Evolutionary conservation across 2,113 vertebrate species (phyloP), one percentile per base, ranked within the genome.

Genomic region (Gymnorhina tibicen): DNA sequence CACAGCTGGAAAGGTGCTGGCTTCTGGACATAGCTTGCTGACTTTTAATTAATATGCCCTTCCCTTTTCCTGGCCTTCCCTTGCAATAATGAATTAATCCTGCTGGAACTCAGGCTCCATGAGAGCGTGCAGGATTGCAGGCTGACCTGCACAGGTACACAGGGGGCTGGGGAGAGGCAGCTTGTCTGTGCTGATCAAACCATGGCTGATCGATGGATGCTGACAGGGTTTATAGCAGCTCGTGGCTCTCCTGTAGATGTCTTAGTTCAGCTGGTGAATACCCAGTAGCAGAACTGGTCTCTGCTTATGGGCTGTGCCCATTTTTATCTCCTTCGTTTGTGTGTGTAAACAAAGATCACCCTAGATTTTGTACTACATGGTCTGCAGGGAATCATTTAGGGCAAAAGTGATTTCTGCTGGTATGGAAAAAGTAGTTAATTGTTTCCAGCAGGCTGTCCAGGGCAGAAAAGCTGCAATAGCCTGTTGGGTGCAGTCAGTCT

Each of bases 321-420:
- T 46, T 93, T 87, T 87, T 76, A 37, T 73, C 53, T 86, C 68
- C 46, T 93, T 53, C 53, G 28, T 60, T 86, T 50, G 50, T 82
- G 44, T 56, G 5, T 53, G 44, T 50, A 55, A 93, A 89, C 77
- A 89, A 78, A 89, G 69, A 13, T 85, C 52, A 89, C 39, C 84
- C 68, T 77, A 27, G 23, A 41, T 82, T 91, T 89, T 67, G 81
- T 59, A 9, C 35, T 52, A 0, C 17, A 0, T 24, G 16, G 21
- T 21, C 77, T 73, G 4, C n/a, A 30, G 70, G 27, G 18, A 33
- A 30, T 82, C 24, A 23, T 50, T 33, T 14, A n/a, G 49, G 44
- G 74, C 53, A 60, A 7, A 72, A 85, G 53, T 7, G 44, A 42
- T 72, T 85, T 56, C 35, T 90, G 74, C 24, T 72, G 39, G 11